Conservation (phyloP, 2,113 vertebrate genomes). For the Strigops habroptila region DNA sequence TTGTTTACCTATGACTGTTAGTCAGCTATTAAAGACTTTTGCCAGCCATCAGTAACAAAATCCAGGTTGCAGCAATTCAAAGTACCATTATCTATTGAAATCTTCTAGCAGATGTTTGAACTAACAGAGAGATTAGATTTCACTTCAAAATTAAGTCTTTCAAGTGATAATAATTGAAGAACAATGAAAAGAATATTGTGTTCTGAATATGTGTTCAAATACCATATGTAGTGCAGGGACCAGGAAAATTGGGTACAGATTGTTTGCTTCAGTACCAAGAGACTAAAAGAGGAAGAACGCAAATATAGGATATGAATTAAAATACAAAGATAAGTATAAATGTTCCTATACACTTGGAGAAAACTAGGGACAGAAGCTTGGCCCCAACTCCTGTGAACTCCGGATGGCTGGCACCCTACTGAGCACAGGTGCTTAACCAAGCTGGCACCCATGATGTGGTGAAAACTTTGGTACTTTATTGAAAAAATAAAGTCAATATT, state of each 20-base stretch:
- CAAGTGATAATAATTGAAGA: slow-evolving; percentile 39
- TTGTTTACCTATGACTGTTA: neutral
- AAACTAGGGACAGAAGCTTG: neutral
- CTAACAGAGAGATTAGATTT: slow-evolving; percentile 3
- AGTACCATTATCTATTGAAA: slow-evolving; percentile 1
- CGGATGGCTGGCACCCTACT: neutral
- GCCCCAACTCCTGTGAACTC: neutral
- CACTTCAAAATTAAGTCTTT: slow-evolving; percentile 41
- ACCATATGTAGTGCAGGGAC: neutral
- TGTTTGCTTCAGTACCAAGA: neutral
- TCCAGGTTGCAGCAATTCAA: neutral
- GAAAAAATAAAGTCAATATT: neutral
- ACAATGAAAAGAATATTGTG: neutral
- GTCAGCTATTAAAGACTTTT: neutral
- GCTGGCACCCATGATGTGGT: rapidly evolving
- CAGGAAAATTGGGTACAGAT: neutral
- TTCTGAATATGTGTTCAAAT: neutral
- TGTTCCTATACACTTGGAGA: neutral
- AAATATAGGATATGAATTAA: neutral
- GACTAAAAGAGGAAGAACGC: neutral
- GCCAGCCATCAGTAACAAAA: neutral
- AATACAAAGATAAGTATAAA: neutral
- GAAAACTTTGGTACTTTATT: neutral
- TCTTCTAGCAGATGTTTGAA: neutral
- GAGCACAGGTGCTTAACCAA: neutral